phyloP scores from a whole-genome alignment of 2,888 invertebrate genomes.

The Xestia ashworthii region DNA sequence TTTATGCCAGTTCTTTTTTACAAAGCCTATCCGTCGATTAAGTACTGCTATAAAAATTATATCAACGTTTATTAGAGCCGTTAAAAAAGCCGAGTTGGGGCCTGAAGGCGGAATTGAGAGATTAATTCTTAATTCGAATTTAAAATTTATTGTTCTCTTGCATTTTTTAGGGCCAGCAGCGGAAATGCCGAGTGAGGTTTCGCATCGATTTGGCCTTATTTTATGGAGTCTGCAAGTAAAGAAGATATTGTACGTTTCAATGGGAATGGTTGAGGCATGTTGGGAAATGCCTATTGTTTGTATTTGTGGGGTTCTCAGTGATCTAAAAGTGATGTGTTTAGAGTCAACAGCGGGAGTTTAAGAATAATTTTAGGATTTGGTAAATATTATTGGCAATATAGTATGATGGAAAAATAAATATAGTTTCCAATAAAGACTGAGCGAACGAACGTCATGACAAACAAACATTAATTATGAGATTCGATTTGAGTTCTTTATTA shows the following conservation, averaged over 20 bases:
- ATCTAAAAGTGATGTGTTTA: neutral
- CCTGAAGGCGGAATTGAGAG: conserved; percentile 23
- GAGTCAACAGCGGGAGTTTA: neutral
- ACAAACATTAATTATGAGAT: neutral
- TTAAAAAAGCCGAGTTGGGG: conserved; percentile 45
- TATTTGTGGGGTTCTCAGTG: no score
- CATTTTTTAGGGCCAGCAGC: conserved; percentile 15
- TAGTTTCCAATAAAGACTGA: neutral
- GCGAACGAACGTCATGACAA: neutral
- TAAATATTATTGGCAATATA: neutral
- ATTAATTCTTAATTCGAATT: conserved; percentile 55
- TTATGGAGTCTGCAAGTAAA: neutral
- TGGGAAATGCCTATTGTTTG: neutral
- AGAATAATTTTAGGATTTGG: neutral
- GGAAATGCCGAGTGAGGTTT: neutral
- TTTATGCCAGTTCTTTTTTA: conserved; percentile 35
- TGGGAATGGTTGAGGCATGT: neutral
- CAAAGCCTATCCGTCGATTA: conserved; percentile 40
- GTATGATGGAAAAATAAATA: neutral
- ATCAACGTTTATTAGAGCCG: conserved; percentile 46
- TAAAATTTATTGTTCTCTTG: conserved; percentile 31
- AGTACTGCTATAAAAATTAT: conserved; percentile 58
- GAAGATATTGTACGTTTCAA: neutral
- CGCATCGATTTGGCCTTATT: neutral
- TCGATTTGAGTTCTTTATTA: neutral